Conservation (phyloP, 2,113 vertebrate species). For the Mustela nigripes region DNA sequence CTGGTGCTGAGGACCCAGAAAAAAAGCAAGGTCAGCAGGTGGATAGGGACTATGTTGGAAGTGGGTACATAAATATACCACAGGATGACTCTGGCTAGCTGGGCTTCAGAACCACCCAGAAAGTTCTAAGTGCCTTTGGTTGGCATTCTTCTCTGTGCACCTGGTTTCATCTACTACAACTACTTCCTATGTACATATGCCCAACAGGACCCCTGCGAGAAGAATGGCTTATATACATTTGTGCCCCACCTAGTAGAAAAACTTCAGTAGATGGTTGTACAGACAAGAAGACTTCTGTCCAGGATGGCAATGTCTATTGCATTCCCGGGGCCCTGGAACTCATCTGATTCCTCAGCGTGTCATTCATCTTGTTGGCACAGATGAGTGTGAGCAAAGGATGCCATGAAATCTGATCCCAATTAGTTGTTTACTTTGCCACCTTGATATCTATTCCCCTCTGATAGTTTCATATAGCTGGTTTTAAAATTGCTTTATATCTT, state of each 20-base stretch:
- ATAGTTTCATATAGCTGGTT: neutral
- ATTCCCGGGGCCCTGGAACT: neutral
- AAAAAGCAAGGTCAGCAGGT: neutral
- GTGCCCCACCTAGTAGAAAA: neutral
- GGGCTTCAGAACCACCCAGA: neutral
- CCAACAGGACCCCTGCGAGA: neutral
- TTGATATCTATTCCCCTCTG: conserved; percentile 3
- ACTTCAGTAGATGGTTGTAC: neutral
- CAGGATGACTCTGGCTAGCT: neutral
- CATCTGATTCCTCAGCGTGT: neutral
- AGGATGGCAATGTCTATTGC: neutral
- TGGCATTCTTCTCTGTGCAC: neutral
- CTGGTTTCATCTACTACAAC: neutral
- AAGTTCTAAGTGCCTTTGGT: neutral
- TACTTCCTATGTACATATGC: neutral
- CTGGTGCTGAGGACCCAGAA: neutral
- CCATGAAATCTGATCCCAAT: neutral
- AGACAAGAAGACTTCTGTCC: neutral
- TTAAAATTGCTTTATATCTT: conserved; percentile 60
- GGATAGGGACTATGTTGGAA: neutral
- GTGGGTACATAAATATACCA: neutral
- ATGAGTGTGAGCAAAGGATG: neutral
- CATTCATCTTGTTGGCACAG: neutral
- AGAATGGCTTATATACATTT: neutral
- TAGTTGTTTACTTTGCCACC: neutral